Evolutionary conservation across 2,113 vertebrate genomes (phyloP).

Genomic region (Protobothrops flavoviridis): DNA sequence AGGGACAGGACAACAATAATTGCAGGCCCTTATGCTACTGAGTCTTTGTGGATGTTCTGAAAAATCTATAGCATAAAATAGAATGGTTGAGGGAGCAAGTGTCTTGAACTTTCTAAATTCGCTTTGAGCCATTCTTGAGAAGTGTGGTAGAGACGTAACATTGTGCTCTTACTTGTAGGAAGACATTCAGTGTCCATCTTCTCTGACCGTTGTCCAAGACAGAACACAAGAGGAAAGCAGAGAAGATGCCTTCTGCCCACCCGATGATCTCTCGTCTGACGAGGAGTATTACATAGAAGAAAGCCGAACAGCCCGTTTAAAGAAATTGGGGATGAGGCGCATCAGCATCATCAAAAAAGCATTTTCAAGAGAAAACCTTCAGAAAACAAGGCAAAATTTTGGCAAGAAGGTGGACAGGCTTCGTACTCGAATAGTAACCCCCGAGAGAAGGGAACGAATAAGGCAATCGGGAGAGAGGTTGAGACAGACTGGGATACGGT

Average conservation of each 20-base stretch:
- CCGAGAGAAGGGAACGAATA: constrained; percentile 88
- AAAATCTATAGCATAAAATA: neutral
- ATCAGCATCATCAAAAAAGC: constrained; percentile 91
- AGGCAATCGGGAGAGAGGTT: constrained; percentile 87
- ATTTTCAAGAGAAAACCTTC: constrained; percentile 94
- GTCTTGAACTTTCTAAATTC: neutral
- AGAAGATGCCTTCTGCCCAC: constrained; percentile 78
- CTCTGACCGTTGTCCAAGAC: constrained; percentile 80
- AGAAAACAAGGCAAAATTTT: constrained; percentile 88
- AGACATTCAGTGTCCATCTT: constrained; percentile 84
- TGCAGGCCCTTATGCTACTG: neutral
- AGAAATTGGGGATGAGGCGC: constrained; percentile 85
- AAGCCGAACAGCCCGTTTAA: constrained; percentile 80
- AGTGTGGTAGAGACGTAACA: constrained; percentile 9
- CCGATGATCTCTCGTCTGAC: constrained; percentile 92
- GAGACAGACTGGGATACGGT: constrained; percentile 80
- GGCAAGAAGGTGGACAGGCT: constrained; percentile 88
- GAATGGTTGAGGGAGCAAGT: neutral
- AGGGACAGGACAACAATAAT: neutral
- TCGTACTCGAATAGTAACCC: constrained; percentile 90
- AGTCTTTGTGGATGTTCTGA: neutral
- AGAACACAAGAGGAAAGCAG: constrained; percentile 68
- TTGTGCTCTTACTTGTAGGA: constrained; percentile 77
- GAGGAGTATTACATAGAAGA: constrained; percentile 91
- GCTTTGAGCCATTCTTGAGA: neutral